Conservation (phyloP, 2,888 invertebrate genomes). For the Clistopyga incitator region DNA sequence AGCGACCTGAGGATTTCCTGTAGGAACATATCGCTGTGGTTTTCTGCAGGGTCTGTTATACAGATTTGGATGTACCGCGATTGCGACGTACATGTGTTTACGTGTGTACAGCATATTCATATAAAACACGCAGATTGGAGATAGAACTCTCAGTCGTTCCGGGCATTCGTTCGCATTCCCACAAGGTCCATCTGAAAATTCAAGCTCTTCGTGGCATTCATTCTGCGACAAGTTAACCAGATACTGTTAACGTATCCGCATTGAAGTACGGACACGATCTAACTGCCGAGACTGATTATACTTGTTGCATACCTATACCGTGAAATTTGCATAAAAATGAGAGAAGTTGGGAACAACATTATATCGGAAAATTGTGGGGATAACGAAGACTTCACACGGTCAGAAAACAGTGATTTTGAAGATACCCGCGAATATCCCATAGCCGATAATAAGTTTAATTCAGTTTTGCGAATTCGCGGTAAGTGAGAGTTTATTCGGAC, state of each 20-base stretch:
- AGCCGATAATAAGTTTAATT: no score
- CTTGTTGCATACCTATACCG: constrained; percentile 39
- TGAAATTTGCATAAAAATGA: constrained; percentile 55
- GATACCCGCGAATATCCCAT: no score
- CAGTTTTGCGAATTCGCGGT: no score
- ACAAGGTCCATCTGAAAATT: constrained; percentile 50
- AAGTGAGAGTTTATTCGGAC: no score
- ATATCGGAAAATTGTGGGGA: neutral
- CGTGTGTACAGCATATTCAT: constrained; percentile 28
- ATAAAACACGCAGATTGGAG: constrained; percentile 60
- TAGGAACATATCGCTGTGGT: constrained; percentile 46
- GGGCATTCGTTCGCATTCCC: constrained; percentile 54
- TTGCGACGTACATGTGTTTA: neutral
- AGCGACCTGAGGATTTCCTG: constrained; percentile 56
- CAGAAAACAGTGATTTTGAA: no score
- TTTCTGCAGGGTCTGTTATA: constrained; percentile 9
- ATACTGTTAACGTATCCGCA: neutral
- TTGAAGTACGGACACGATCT: constrained; percentile 60
- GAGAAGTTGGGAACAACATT: constrained; percentile 13
- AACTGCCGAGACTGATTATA: constrained; percentile 59
- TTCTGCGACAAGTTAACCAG: constrained; percentile 40
- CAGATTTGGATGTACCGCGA: neutral
- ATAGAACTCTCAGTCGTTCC: constrained; percentile 26
- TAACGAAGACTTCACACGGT: neutral
- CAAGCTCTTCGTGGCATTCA: constrained; percentile 47